These are phyloP conservation scores for Portevinia maculata DNA, from an alignment of 2,888 invertebrate species.

Conservation along the genomic window DNA sequence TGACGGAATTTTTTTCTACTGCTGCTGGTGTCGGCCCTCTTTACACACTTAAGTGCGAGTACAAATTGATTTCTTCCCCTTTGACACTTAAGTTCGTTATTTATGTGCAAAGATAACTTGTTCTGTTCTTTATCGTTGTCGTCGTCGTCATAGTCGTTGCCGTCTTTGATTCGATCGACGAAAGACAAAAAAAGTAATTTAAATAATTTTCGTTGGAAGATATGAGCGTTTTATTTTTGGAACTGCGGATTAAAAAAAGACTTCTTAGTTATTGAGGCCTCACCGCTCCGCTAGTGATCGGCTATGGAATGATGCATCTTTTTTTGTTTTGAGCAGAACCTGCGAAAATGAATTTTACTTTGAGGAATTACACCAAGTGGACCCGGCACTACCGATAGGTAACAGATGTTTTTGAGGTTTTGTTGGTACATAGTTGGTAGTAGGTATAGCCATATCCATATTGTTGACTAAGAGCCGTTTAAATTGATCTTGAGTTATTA, in stretches of 20 bases:
- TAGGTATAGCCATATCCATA: constrained; percentile 8
- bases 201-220: constrained; percentile 43
- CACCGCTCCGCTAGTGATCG: too few relatives aligned
- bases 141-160: not conserved
- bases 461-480: constrained; percentile 67
- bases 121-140: constrained; percentile 58
- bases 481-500: constrained; percentile 73
- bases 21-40: constrained; percentile 11
- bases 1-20: constrained; percentile 52
- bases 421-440: not conserved
- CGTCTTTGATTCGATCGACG: constrained; percentile 37
- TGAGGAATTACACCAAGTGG: constrained; percentile 31
- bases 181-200: constrained; percentile 63
- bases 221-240: constrained; percentile 53
- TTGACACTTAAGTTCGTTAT: constrained; percentile 72
- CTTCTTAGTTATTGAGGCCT: constrained; percentile 29
- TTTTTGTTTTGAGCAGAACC: not conserved
- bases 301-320: constrained; percentile 38
- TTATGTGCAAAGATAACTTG: constrained; percentile 71
- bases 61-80: constrained; percentile 74
- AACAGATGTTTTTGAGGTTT: constrained; percentile 24
- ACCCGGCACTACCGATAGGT: constrained; percentile 46
- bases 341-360: constrained; percentile 33
- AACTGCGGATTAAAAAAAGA: constrained; percentile 55
- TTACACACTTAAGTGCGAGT: constrained; percentile 43